Percentiles rank a stretch among this genome's conserved stretches.
Conservation (phyloP, 2,888 invertebrate genomes). For the Bimastos eiseni region DNA sequence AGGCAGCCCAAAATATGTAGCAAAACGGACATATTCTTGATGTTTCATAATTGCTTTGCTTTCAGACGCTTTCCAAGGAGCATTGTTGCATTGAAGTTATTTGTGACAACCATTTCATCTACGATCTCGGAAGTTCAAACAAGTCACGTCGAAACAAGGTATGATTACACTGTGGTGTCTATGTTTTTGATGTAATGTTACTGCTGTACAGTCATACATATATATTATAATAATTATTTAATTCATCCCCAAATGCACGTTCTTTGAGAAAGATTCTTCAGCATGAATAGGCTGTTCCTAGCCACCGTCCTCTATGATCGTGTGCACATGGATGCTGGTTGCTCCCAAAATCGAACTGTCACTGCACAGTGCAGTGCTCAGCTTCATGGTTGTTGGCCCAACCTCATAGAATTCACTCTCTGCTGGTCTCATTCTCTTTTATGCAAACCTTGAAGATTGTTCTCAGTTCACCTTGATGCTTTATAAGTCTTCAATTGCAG, state of each 20-base stretch:
- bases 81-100: constrained; percentile 66
- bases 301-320: too few species aligned
- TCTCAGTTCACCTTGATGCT: too few species aligned
- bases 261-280: not conserved
- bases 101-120: constrained; percentile 61
- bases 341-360: too few species aligned
- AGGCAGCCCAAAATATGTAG: too few species aligned
- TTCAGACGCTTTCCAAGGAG: constrained; percentile 64
- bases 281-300: not conserved
- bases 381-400: too few species aligned
- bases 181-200: not conserved
- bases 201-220: not conserved
- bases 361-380: too few species aligned
- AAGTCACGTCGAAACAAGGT: constrained; percentile 65
- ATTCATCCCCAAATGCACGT: not conserved
- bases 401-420: too few species aligned
- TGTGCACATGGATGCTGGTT: too few species aligned
- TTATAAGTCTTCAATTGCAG: too few species aligned
- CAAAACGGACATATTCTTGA: not conserved
- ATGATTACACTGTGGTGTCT: not conserved
- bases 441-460: too few species aligned
- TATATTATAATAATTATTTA: not conserved
- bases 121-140: constrained; percentile 65
- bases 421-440: too few species aligned
- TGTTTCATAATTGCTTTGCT: not conserved